Base-by-base conservation (phyloP, 1,140 invertebrate genomes). In the Eurytemora carolleeae region DNA sequence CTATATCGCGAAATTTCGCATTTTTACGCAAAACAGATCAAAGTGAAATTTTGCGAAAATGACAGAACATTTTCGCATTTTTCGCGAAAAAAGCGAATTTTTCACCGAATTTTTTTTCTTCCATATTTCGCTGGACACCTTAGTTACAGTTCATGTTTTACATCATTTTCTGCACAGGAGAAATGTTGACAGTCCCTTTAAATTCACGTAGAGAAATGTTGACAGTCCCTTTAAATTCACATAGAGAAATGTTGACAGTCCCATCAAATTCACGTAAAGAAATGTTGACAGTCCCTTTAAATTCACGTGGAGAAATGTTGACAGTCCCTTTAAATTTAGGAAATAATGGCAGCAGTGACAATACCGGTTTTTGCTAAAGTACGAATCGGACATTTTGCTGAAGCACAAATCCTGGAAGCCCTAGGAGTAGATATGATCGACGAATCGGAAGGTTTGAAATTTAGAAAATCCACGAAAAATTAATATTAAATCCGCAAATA, bases 311-410 rank as follows among this genome's bases (percentile, higher is more conserved):
- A n/a, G 31, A n/a, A n/a, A 44, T 44, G 31, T 44, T 44, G 31
- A 44, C 31, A 7, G 31, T n/a, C 31, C 16, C 19, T 55, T 55
- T 55, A 12, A 60, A 18, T 60, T 19, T 44, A 60, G 26, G 59
- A 60, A 23, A 60, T 60, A 12, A 55, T 55, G 59, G 59, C 59
- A 18, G 59, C 59, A 1, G 59, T 60, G 24, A 54, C 59, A 24
- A 60, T 60, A 18, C 59, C 59, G 1, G 59, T 60, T n/a, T 60
- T 60, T 19, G 59, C 59, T 52, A 60, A 60, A 60, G 59, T 60
- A 23, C 24, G 59, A 19, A 60, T 60, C 18, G 59, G 59, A 17
- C 59, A 60, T 53, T 60, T 60, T 60, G 59, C 44, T 19, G 59
- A 60, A 23, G 59, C 59, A 18, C 59, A 60, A 53, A 60, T 60